Conservation (phyloP, 2,888 invertebrate species). For the Lasioglossum lativentre region DNA sequence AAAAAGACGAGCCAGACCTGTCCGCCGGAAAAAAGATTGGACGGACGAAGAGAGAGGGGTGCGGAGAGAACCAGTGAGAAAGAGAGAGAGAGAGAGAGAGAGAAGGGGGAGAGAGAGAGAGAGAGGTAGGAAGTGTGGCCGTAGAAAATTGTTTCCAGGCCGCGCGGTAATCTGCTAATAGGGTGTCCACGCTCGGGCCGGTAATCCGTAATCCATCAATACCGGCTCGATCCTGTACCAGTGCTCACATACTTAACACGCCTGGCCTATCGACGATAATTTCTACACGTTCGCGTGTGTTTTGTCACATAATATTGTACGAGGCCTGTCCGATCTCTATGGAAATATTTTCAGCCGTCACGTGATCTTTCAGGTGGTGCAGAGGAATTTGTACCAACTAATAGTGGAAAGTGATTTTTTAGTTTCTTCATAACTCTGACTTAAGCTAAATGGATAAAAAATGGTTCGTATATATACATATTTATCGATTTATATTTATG, state of each 20-base stretch:
- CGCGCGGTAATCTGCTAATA: constrained; percentile 79
- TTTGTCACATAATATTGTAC: constrained; percentile 28
- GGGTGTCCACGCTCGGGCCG: constrained; percentile 72
- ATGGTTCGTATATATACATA: no score
- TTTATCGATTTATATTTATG: no score
- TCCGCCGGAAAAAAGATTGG: constrained; percentile 14
- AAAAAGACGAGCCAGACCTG: constrained; percentile 11
- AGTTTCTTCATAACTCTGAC: no score
- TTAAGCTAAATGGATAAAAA: no score
- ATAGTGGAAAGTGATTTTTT: neutral
- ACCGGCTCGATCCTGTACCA: constrained; percentile 34
- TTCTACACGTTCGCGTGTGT: constrained; percentile 33
- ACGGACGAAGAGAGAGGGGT: neutral
- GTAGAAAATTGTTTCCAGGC: constrained; percentile 77
- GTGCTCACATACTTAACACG: constrained; percentile 18
- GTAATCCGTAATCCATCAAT: constrained; percentile 74
- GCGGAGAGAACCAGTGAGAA: neutral
- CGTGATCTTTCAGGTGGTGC: neutral
- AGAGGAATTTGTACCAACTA: neutral
- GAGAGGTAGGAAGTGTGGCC: constrained; percentile 55
- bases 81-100: neutral
- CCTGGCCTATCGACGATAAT: constrained; percentile 31
- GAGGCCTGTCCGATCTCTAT: neutral
- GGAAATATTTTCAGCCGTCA: neutral
- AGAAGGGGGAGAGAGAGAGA: neutral